These are phyloP conservation scores for Marcusenius ussheri DNA, from an alignment of 2,113 vertebrate genomes.

Conservation along the genomic window DNA sequence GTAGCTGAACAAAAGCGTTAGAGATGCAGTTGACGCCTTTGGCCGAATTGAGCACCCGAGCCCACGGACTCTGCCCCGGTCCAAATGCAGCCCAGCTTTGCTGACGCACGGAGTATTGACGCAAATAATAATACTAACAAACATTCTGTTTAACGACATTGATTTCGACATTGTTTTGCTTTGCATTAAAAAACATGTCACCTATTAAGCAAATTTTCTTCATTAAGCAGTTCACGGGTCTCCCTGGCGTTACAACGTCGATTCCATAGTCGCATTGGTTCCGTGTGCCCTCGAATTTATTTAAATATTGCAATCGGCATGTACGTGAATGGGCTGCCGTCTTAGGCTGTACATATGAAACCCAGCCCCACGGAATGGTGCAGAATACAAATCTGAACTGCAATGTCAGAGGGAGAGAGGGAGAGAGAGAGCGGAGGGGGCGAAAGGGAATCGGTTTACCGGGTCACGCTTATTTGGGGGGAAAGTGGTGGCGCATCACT, in stretches of 20 bases:
- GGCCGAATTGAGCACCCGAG: background rate
- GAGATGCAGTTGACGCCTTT: background rate
- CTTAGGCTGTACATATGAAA: slow-evolving; percentile 10
- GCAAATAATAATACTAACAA: background rate
- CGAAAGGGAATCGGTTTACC: slow-evolving; percentile 23
- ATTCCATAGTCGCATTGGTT: background rate
- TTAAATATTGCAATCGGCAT: slow-evolving; percentile 24
- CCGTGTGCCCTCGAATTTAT: background rate
- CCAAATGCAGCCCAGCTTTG: background rate
- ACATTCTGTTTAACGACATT: background rate
- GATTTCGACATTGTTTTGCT: background rate
- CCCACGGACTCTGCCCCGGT: background rate
- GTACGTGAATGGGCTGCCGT: slow-evolving; percentile 33
- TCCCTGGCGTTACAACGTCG: background rate
- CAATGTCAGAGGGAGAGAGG: slow-evolving; percentile 36
- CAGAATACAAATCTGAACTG: slow-evolving; percentile 30
- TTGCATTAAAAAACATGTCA: background rate
- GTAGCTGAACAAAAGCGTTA: background rate
- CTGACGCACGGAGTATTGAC: background rate
- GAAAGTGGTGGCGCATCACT: slow-evolving; percentile 8
- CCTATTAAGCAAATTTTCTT: background rate
- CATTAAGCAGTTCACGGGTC: background rate
- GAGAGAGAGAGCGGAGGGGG: slow-evolving; percentile 23
- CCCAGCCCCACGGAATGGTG: slow-evolving; percentile 23
- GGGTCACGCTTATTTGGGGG: slow-evolving; percentile 25